Evolutionary conservation across 2,113 vertebrate species (phyloP), one percentile per base, ranked within the genome.

Genomic region (Vidua macroura): DNA sequence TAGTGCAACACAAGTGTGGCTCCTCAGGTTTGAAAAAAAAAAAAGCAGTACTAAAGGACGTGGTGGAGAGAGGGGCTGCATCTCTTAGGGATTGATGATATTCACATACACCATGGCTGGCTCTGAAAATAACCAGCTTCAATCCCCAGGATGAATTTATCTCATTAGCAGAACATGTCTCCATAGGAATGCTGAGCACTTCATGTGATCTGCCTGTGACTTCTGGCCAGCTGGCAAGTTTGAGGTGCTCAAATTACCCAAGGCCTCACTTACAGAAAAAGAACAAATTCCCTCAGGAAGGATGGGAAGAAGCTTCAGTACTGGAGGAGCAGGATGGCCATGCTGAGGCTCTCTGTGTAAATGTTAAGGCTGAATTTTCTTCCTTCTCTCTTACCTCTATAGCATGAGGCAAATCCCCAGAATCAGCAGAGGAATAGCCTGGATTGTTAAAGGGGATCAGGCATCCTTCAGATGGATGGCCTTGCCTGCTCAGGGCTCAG

Each of bases 91-190:
- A 13, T 21, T 51, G 44, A 24, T 39, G 52, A 16, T 64, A 53
- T 11, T 64, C 39, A 90, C 37, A 39, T 28, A 27, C 16, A 46
- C 60, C 30, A 35, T n/a, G 31, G 27, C 25, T 68, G 22, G 67
- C 43, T 94, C 75, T 96, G 82, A 60, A 93, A 92, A 92, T 80
- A 92, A 66, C 70, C 66, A 52, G 63, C 53, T 92, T 76, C 86
- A 37, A 20, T 74, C 48, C 52, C 39, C 51, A 70, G 73, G 83
- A 75, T 0, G 6, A 25, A 52, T 53, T 83, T 59, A 23, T 86
- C 73, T 83, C 53, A 8, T 83, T 88, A 94, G 88, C 46, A 73
- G 85, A 81, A 72, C 15, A 53, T 48, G 43, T 69, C 92, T 92
- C 83, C 48, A n/a, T 44, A 92, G 88, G 87, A 86, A 75, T 95